These are phyloP conservation scores for Corythornis madagascariensis DNA, from an alignment of 2,113 vertebrate species.

Conservation along the genomic window DNA sequence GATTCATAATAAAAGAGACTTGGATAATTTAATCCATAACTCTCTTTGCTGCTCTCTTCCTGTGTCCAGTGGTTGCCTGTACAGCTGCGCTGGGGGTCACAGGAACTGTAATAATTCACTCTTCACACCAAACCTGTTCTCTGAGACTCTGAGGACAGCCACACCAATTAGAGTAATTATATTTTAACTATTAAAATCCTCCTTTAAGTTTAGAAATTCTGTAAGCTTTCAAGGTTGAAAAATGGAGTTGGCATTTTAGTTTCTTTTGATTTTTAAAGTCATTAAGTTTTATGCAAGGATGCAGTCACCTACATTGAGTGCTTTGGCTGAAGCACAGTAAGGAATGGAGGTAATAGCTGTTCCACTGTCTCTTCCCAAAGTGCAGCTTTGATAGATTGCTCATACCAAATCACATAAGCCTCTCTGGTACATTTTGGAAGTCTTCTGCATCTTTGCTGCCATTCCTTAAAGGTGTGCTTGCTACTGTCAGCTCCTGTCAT, in stretches of 20 bases:
- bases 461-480: slow-evolving; percentile 7
- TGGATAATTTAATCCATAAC: not conserved
- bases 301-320: not conserved
- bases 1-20: not conserved
- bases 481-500: not conserved
- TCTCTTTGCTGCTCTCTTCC: not conserved
- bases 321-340: not conserved
- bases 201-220: not conserved
- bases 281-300: not conserved
- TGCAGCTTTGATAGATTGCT: not conserved
- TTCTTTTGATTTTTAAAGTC: not conserved
- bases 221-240: not conserved
- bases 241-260: not conserved
- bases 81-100: not conserved
- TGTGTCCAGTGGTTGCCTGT: not conserved
- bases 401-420: not conserved
- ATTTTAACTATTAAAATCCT: not conserved
- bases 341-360: not conserved
- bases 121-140: not conserved
- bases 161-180: not conserved
- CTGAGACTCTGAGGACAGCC: not conserved
- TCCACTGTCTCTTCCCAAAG: not conserved
- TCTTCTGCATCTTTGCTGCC: not conserved
- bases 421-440: not conserved
- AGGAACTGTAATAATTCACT: not conserved